Percentiles rank a stretch among this genome's conserved stretches.
phyloP scores from a whole-genome alignment of 2,888 invertebrate species.

The Dolichomitus sp. region DNA sequence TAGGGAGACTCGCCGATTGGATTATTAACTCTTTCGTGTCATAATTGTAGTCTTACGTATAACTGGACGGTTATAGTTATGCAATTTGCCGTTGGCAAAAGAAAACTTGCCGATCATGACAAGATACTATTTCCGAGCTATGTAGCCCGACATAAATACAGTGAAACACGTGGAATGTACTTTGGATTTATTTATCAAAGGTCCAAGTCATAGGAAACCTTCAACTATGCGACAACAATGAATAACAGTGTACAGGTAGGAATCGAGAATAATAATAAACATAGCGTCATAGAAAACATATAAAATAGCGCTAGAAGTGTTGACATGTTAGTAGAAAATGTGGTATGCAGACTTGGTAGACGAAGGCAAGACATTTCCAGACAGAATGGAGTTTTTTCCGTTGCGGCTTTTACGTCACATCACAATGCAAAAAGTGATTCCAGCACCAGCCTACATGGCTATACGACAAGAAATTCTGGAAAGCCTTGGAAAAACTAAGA shows the following conservation, averaged over 20 bases:
- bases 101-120: constrained; percentile 23
- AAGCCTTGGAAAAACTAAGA: constrained; percentile 17
- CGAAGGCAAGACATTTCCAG: constrained; percentile 13
- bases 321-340: background rate
- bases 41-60: constrained; percentile 19
- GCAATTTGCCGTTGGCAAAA: constrained; percentile 5
- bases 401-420: constrained; percentile 32
- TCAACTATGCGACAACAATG: background rate
- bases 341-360: background rate
- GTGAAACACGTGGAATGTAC: background rate
- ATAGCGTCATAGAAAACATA: background rate
- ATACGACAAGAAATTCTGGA: constrained; percentile 1
- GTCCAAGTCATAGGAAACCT: background rate
- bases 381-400: constrained; percentile 42
- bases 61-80: background rate
- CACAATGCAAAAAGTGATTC: background rate
- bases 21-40: constrained; percentile 10
- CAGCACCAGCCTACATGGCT: background rate
- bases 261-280: background rate
- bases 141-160: background rate
- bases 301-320: background rate
- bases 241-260: background rate
- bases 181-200: background rate
- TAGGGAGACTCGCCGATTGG: constrained; percentile 9
- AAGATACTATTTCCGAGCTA: background rate